Percentiles rank a stretch among this genome's conserved stretches.
phyloP scores from a whole-genome alignment of 2,113 vertebrate genomes.

The Indicator maculatus region DNA sequence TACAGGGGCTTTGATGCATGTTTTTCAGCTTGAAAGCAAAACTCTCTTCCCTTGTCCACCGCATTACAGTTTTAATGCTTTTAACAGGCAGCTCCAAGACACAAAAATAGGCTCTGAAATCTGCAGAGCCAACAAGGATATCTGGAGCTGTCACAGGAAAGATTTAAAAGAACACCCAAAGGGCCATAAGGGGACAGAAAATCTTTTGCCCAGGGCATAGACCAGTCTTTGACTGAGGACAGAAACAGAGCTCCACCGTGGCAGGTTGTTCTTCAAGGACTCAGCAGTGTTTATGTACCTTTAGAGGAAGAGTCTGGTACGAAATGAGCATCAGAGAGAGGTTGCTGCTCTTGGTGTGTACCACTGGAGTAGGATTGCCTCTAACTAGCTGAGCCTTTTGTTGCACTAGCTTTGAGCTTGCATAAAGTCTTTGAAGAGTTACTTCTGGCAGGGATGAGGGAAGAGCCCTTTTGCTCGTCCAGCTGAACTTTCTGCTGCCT shows the following conservation, averaged over 20 bases:
- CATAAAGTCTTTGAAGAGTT: background rate
- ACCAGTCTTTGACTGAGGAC: background rate
- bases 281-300: background rate
- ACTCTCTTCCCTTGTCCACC: conserved; percentile 8
- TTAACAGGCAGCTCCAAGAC: conserved; percentile 51
- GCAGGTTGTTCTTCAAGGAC: background rate
- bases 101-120: background rate
- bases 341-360: background rate
- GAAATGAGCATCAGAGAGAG: background rate
- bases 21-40: conserved; percentile 65
- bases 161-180: conserved; percentile 28
- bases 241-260: background rate
- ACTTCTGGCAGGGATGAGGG: accelerated
- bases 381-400: background rate
- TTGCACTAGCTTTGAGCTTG: background rate
- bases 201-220: background rate
- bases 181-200: background rate
- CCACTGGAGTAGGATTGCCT: background rate
- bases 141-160: background rate
- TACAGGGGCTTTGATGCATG: conserved; percentile 52
- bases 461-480: background rate
- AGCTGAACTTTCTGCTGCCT: conserved; percentile 9
- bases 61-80: conserved; percentile 57
- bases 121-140: conserved; percentile 9
- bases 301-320: background rate